Base-by-base conservation (phyloP, 1,140 invertebrate species). In the Drosophila gunungcola region DNA sequence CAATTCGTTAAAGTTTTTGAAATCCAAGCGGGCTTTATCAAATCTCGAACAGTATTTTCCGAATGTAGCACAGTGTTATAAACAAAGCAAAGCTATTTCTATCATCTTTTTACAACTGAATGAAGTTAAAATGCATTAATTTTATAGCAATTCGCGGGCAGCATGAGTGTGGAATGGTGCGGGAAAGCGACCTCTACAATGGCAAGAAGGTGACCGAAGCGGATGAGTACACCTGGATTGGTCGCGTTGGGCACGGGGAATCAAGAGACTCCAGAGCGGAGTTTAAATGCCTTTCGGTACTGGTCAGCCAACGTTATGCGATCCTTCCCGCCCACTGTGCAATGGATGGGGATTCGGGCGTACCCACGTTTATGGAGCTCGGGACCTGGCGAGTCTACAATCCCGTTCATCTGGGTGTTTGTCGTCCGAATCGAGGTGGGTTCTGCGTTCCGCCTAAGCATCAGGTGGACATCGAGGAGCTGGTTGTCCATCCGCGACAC, bases 201-300 rank as follows among this genome's bases (percentile, higher is more conserved):
- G 3, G 5, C 2, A 4, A 51, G 21, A 4, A 13, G 6, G 4
- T 42, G 7, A 49, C 53, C 1, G 38, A 10, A 3, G n/a, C 39
- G 3, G 34, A 72, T 27, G 68, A 72, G 39, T 51, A 49, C 32
- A 29, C 68, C 10, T 72, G 68, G 68, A n/a, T 72, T 13, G 68
- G 68, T 12, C 43, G 45, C 11, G 32, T 57, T 13, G n/a, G 52
- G 12, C 41, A 51, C 10, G 34, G 39, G 0, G 41, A 43, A 1
- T 16, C 6, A 2, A 16, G 7, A 21, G 2, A 16, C 1, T 4
- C 5, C 13, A 21, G 0, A 3, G 7, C 5, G n/a, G 13, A 43
- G 9, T 16, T 43, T 13, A 21, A 16, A 16, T 16, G 41, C 41
- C 13, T 43, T 16, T 43, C 41, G 13, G 41, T 43, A 3, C 9